Base-by-base conservation (phyloP, 2,797 vertebrate species). In the Eupleurogrammus muticus region DNA sequence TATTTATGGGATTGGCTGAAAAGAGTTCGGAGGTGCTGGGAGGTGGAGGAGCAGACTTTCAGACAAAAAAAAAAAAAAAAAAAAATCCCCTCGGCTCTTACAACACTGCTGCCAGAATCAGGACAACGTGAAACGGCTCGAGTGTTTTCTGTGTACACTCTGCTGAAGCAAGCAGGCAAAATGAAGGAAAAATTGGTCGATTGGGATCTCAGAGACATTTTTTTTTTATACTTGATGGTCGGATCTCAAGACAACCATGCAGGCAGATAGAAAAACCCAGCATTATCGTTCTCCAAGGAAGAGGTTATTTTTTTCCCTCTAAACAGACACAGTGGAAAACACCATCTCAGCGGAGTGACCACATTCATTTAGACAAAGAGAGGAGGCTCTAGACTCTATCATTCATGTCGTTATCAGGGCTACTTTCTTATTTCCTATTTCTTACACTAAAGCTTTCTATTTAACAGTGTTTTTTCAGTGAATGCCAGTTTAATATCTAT, bases 181-280 rank as follows among this genome's bases (percentile, higher is more conserved):
- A 84, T 71, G 65, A 73, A 77, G 46, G 21, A 21, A n/a, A 68
- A 71, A 80, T 80, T 75, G 73, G 75, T 73, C 60, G 65, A 55
- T 70, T 51, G 2, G 32, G 69, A 50, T 66, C 65, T 57, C 52
- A 66, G 51, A 36, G 46, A 77, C 40, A 46, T 32, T 46, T 42
- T 16, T 78, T 83, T 77, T 72, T 85, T 65, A 80, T 63, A 67
- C 32, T 60, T 57, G 56, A 73, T 28, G 21, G 47, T 24, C 55
- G 54, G 74, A 73, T 77, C 48, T 78, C 66, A 64, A 79, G 58
- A 49, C 19, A 66, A 52, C 49, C 10, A 47, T 2, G 7, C 47
- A 16, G 70, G 21, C 20, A 34, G 28, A 64, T 40, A 53, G 38
- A 73, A 66, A 69, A 38, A 54, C 38, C 24, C 24, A 55, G 65